These are phyloP conservation scores for Argentina silus DNA, from an alignment of 2,797 vertebrate genomes.

Conservation along the genomic window DNA sequence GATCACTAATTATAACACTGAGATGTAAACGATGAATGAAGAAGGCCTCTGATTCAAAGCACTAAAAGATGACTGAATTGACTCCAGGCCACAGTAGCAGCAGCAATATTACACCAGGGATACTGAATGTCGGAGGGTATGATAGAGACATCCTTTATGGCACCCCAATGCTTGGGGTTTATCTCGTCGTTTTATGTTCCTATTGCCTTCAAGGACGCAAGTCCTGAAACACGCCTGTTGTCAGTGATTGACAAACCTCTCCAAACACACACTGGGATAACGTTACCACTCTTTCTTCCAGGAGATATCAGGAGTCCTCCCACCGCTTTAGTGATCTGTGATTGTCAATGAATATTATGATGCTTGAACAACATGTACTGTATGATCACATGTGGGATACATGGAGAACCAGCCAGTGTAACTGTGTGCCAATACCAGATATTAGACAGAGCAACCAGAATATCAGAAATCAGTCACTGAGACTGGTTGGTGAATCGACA, in stretches of 20 bases:
- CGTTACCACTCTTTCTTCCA: not conserved
- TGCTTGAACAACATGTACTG: not conserved
- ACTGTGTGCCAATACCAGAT: no score
- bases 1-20: constrained; percentile 12
- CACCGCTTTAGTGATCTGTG: not conserved
- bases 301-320: not conserved
- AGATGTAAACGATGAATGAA: not conserved
- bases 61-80: not conserved
- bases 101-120: not conserved
- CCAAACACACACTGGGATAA: not conserved
- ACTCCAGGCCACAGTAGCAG: not conserved
- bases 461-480: no score
- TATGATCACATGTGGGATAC: not conserved
- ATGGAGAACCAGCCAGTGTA: no score
- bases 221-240: not conserved
- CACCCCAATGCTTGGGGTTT: not conserved
- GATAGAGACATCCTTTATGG: not conserved
- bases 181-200: not conserved
- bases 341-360: not conserved
- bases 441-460: no score
- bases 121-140: not conserved
- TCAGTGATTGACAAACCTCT: not conserved
- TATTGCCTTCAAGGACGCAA: not conserved
- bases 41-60: constrained; percentile 13
- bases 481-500: no score